These are phyloP conservation scores for Nymphalis urticae DNA, from an alignment of 2,888 invertebrate genomes.

Conservation along the genomic window DNA sequence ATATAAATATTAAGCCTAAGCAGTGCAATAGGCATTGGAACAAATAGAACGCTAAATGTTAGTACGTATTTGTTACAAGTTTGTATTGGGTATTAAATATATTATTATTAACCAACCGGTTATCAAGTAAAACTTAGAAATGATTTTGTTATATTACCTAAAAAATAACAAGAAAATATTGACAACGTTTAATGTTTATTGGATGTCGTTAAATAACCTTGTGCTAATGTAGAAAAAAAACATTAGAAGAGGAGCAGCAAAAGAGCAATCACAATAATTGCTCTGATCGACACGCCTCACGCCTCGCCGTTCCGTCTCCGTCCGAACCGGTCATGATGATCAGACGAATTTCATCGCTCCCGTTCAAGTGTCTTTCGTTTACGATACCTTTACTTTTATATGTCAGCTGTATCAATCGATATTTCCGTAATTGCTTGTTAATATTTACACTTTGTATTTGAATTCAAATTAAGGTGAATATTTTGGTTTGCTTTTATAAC, in stretches of 20 bases:
- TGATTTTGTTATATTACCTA: no score
- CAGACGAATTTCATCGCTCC: slow-evolving; percentile 59
- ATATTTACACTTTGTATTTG: not conserved
- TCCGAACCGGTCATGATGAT: slow-evolving; percentile 47
- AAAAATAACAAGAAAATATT: no score
- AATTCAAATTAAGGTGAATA: slow-evolving; percentile 10
- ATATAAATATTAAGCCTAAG: no score
- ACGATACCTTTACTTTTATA: slow-evolving; percentile 38
- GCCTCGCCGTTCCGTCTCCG: slow-evolving; percentile 44
- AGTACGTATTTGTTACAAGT: no score
- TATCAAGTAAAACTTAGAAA: no score
- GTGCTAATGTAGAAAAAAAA: not conserved
- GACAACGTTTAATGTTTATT: not conserved
- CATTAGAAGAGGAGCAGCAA: slow-evolving; percentile 5
- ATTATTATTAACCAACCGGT: no score
- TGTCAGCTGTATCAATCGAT: slow-evolving; percentile 20
- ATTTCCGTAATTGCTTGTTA: not conserved
- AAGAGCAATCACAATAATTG: slow-evolving; percentile 54
- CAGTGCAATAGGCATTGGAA: no score
- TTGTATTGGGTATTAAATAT: no score
- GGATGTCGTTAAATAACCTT: not conserved
- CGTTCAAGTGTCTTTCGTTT: slow-evolving; percentile 45
- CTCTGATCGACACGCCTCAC: slow-evolving; percentile 53
- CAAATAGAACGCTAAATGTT: no score
- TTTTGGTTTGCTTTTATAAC: not conserved